Conservation (phyloP, 2,797 vertebrate genomes). For the Melanotaenia boesemani region DNA sequence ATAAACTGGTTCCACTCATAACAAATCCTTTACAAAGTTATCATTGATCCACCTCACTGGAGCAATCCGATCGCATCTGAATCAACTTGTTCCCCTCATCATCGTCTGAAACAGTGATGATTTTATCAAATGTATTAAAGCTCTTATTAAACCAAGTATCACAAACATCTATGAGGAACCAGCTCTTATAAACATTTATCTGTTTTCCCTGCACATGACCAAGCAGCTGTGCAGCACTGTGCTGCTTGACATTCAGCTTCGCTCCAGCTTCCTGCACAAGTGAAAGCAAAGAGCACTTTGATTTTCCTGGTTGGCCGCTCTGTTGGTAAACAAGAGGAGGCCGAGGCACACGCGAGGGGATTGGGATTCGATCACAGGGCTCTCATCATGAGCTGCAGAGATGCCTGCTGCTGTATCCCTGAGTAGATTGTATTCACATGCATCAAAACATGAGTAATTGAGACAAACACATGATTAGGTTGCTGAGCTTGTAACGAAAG, state of each 20-base stretch:
- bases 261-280: slow-evolving; percentile 76
- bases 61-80: slow-evolving; percentile 10
- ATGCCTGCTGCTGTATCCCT: slow-evolving; percentile 23
- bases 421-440: neutral
- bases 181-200: slow-evolving; percentile 52
- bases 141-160: slow-evolving; percentile 25
- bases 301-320: slow-evolving; percentile 70
- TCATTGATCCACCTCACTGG: slow-evolving; percentile 2
- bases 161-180: slow-evolving; percentile 23
- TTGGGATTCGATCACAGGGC: slow-evolving; percentile 45
- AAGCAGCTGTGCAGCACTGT: slow-evolving; percentile 76
- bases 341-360: slow-evolving; percentile 31
- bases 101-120: neutral
- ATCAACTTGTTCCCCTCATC: neutral
- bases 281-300: slow-evolving; percentile 81
- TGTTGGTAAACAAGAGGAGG: slow-evolving; percentile 75
- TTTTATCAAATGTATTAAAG: slow-evolving; percentile 8
- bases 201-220: slow-evolving; percentile 60
- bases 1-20: neutral
- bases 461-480: slow-evolving; percentile 4
- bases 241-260: slow-evolving; percentile 82
- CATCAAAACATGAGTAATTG: slow-evolving; percentile 19
- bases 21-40: slow-evolving; percentile 14
- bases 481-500: neutral
- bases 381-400: slow-evolving; percentile 29